Percentiles rank a stretch among this genome's conserved stretches.
phyloP scores from a whole-genome alignment of 2,113 vertebrate species.

The Cairina moschata region DNA sequence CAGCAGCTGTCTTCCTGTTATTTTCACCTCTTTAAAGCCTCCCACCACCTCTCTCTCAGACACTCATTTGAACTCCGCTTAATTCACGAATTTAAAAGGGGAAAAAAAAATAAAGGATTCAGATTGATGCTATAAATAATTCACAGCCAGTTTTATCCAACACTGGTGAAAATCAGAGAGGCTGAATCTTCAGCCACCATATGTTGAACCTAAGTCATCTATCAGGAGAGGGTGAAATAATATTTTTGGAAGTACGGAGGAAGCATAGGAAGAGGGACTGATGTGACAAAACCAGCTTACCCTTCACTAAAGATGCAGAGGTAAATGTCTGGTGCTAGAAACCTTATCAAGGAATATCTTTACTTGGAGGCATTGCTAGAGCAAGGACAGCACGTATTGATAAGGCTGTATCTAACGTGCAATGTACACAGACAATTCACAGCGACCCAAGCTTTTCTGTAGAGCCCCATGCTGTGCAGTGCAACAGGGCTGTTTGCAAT shows the following conservation, averaged over 20 bases:
- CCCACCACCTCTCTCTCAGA: background rate
- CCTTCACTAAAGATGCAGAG: background rate
- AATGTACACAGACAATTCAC: background rate
- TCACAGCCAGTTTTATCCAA: background rate
- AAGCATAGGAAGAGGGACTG: background rate
- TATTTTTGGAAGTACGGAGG: no score
- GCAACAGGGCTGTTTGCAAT: background rate
- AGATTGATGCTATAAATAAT: constrained; percentile 15
- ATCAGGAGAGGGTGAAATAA: background rate
- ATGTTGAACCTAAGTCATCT: background rate
- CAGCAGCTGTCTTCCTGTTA: constrained; percentile 57
- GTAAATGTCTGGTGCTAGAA: background rate
- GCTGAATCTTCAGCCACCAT: background rate
- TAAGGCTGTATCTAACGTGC: background rate
- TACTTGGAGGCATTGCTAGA: background rate
- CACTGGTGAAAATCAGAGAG: background rate
- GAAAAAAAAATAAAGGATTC: background rate
- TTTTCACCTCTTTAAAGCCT: constrained; percentile 37
- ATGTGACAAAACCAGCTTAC: background rate
- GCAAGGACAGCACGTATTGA: accelerated
- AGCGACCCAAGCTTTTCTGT: background rate
- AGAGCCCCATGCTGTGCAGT: background rate
- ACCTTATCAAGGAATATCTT: background rate
- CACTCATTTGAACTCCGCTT: constrained; percentile 8
- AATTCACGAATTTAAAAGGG: background rate